phyloP scores from a whole-genome alignment of 2,113 vertebrate species.

The Cheilinus undulatus region DNA sequence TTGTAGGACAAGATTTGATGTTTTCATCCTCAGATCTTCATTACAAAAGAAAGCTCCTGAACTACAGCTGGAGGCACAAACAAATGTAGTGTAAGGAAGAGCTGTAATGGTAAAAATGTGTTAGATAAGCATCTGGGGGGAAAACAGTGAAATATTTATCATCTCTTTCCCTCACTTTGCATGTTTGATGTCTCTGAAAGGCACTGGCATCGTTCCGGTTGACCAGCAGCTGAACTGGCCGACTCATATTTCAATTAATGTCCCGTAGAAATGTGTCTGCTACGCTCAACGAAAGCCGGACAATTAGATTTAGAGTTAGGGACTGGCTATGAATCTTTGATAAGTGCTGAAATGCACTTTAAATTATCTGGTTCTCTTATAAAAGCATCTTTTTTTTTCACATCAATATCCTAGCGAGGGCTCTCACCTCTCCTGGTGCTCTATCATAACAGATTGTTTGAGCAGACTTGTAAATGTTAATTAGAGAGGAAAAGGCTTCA shows the following conservation, averaged over 20 bases:
- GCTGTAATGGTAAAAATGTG: constrained; percentile 49
- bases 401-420: constrained; percentile 29
- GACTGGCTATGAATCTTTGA: constrained; percentile 62
- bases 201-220: constrained; percentile 53
- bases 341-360: constrained; percentile 58
- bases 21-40: constrained; percentile 17
- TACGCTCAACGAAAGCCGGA: constrained; percentile 47
- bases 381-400: constrained; percentile 34
- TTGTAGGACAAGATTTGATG: neutral
- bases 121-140: constrained; percentile 46
- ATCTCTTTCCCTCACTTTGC: constrained; percentile 40
- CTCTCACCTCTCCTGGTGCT: constrained; percentile 29
- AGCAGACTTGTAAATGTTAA: constrained; percentile 69
- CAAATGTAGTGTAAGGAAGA: constrained; percentile 23
- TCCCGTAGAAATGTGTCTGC: constrained; percentile 50
- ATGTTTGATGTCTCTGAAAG: constrained; percentile 60
- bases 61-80: constrained; percentile 43
- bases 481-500: constrained; percentile 47
- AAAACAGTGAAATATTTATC: constrained; percentile 68
- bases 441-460: constrained; percentile 45
- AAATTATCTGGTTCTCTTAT: constrained; percentile 56
- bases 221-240: constrained; percentile 42
- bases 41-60: constrained; percentile 2
- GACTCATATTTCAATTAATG: constrained; percentile 62
- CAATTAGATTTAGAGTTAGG: constrained; percentile 64